phyloP scores from a whole-genome alignment of 2,797 vertebrate genomes.

The Pterois miles region DNA sequence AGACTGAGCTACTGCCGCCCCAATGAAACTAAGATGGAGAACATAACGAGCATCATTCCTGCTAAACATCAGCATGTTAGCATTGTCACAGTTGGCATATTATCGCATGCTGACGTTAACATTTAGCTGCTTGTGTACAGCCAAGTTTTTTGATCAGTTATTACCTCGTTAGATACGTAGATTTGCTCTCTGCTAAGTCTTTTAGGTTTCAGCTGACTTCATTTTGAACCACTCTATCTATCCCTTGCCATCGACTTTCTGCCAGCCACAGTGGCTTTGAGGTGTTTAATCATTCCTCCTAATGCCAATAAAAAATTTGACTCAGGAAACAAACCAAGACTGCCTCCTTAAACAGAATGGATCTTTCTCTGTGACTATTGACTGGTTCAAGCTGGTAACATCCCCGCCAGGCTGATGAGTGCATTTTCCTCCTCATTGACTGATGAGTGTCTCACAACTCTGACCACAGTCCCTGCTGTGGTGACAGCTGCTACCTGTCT shows the following conservation, averaged over 20 bases:
- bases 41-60: not conserved
- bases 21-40: not conserved
- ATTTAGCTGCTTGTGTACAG: not conserved
- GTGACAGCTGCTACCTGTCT: conserved; percentile 48
- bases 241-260: not conserved
- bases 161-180: not conserved
- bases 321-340: not conserved
- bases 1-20: too few relatives aligned
- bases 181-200: not conserved
- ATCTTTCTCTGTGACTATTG: conserved; percentile 7
- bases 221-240: not conserved
- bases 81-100: not conserved
- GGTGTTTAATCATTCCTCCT: conserved; percentile 16
- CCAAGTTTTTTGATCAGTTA: not conserved
- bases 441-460: conserved; percentile 25
- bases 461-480: conserved; percentile 40
- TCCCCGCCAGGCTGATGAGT: conserved; percentile 10
- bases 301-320: not conserved
- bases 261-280: not conserved
- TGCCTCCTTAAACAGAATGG: conserved; percentile 10
- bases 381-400: conserved; percentile 20
- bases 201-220: not conserved
- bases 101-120: not conserved
- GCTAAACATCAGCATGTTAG: not conserved
- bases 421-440: conserved; percentile 22